These are phyloP conservation scores for Campopleginae sp. DNA, from an alignment of 2,888 invertebrate genomes.

Conservation along the genomic window DNA sequence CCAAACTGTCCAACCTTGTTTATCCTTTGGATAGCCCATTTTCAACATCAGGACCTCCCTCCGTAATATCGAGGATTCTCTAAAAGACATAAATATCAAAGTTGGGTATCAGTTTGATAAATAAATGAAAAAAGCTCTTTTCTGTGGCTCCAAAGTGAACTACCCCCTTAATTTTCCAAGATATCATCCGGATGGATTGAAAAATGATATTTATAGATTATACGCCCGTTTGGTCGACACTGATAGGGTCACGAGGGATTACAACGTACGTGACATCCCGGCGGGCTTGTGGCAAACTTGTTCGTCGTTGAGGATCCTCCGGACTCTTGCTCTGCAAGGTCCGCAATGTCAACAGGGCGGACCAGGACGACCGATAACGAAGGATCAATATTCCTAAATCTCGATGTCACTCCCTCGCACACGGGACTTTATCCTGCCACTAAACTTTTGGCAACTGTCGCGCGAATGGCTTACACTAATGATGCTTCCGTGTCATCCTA, in stretches of 20 bases:
- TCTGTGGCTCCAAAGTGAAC: too few relatives aligned
- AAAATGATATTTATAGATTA: constrained; percentile 4
- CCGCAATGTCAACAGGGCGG: constrained; percentile 28
- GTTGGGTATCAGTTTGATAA: too few relatives aligned
- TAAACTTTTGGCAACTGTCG: constrained; percentile 29
- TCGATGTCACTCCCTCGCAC: constrained; percentile 17
- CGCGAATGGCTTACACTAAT: constrained; percentile 21
- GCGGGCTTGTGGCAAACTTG: constrained; percentile 31
- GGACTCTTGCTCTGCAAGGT: neutral
- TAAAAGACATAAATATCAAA: too few relatives aligned
- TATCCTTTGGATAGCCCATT: neutral
- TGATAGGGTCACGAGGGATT: constrained; percentile 30
- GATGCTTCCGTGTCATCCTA: constrained; percentile 14
- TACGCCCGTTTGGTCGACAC: constrained; percentile 4
- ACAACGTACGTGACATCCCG: constrained; percentile 42
- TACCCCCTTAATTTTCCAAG: neutral
- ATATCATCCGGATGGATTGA: neutral
- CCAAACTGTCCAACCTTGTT: neutral
- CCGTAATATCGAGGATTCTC: too few relatives aligned
- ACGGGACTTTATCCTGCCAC: constrained; percentile 20
- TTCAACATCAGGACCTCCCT: neutral
- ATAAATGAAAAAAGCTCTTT: too few relatives aligned
- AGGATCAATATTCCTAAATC: constrained; percentile 45
- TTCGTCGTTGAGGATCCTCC: constrained; percentile 1
- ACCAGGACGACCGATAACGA: constrained; percentile 20